These are phyloP conservation scores for Rosalia funebris DNA, from an alignment of 2,888 invertebrate species.

Conservation along the genomic window DNA sequence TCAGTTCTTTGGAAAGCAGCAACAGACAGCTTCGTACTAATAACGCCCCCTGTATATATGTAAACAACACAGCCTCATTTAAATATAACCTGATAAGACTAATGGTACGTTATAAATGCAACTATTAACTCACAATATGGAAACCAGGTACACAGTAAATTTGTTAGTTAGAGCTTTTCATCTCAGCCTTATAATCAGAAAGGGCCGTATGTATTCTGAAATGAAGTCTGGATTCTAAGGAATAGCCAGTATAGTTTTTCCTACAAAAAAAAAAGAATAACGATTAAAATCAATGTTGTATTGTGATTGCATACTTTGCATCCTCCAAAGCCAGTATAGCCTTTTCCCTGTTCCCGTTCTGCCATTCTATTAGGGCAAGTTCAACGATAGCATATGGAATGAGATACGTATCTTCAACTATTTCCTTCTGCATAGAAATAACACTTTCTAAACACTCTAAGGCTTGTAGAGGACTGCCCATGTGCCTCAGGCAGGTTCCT, in stretches of 20 bases:
- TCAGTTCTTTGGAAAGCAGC: not conserved
- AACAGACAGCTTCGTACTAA: not conserved
- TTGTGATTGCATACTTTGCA: constrained; percentile 73
- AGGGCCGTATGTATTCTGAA: constrained; percentile 87
- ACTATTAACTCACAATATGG: constrained; percentile 5
- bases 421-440: constrained; percentile 72
- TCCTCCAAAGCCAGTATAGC: constrained; percentile 80
- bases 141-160: not conserved
- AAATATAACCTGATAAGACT: constrained; percentile 3
- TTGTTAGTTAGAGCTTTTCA: constrained; percentile 36
- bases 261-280: constrained; percentile 66
- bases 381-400: constrained; percentile 89
- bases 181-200: constrained; percentile 62
- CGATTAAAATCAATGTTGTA: not conserved
- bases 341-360: constrained; percentile 73
- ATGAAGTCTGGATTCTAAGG: constrained; percentile 87
- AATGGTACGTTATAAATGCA: constrained; percentile 9
- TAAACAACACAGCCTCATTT: constrained; percentile 13
- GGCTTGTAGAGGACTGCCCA: constrained; percentile 81
- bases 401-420: constrained; percentile 85
- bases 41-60: not conserved
- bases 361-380: constrained; percentile 81
- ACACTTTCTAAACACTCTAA: constrained; percentile 76
- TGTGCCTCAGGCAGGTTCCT: constrained; percentile 83
- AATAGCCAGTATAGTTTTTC: constrained; percentile 88